Conservation (phyloP, 2,888 invertebrate species). For the Danaus chrysippus region DNA sequence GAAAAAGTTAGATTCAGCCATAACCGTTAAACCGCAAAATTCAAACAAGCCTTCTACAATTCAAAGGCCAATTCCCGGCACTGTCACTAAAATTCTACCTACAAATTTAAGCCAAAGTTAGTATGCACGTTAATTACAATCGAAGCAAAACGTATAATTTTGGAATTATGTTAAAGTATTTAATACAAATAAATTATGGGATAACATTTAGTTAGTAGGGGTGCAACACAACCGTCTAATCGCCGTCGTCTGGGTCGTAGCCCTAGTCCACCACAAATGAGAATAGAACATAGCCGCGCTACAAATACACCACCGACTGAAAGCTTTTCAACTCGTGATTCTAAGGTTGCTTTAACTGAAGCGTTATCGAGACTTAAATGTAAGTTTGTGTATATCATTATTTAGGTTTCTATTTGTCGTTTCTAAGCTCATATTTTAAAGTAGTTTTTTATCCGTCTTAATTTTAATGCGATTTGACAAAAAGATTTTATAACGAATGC, state of each 20-base stretch:
- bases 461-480: no score
- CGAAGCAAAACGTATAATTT: not conserved
- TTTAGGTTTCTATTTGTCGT: no score
- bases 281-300: slow-evolving; percentile 53
- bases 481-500: not conserved
- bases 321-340: slow-evolving; percentile 42
- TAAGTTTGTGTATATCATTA: slow-evolving; percentile 42
- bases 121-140: not conserved
- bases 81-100: slow-evolving; percentile 36
- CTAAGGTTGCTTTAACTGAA: slow-evolving; percentile 49
- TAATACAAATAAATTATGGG: not conserved
- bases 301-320: slow-evolving; percentile 52
- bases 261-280: slow-evolving; percentile 54
- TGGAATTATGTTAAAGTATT: not conserved
- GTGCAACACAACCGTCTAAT: slow-evolving; percentile 38
- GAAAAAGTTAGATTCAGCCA: slow-evolving; percentile 42
- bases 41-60: slow-evolving; percentile 29
- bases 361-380: slow-evolving; percentile 59
- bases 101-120: slow-evolving; percentile 42
- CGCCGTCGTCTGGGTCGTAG: slow-evolving; percentile 67
- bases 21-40: slow-evolving; percentile 51
- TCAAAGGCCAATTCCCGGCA: slow-evolving; percentile 27
- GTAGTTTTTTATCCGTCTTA: no score
- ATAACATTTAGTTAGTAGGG: slow-evolving; percentile 36
- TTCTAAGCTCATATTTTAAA: no score